Evolutionary conservation across 2,797 vertebrate species (phyloP).

Genomic region (Melanotaenia boesemani): DNA sequence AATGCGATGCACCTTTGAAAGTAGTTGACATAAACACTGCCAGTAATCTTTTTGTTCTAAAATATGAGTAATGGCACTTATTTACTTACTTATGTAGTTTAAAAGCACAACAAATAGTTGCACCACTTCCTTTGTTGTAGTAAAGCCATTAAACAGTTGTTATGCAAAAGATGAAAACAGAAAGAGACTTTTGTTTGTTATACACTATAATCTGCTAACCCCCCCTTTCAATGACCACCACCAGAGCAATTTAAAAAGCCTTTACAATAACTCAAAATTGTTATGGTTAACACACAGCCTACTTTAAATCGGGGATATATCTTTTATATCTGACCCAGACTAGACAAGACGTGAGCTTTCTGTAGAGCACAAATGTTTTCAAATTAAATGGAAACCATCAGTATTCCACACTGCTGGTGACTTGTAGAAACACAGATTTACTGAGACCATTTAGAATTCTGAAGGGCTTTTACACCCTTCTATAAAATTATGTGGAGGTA

Average conservation of each 20-base stretch:
- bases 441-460: slow-evolving; percentile 50
- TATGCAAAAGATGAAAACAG: slow-evolving; percentile 2
- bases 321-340: background rate
- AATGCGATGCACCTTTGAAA: slow-evolving; percentile 35
- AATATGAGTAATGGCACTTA: slow-evolving; percentile 15
- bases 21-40: slow-evolving; percentile 11
- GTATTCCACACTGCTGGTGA: slow-evolving; percentile 23
- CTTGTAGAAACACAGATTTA: slow-evolving; percentile 59
- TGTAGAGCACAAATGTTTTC: slow-evolving; percentile 24
- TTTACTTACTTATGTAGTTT: slow-evolving; percentile 4
- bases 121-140: slow-evolving; percentile 25
- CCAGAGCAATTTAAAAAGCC: background rate
- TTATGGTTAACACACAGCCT: background rate
- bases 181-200: slow-evolving; percentile 3
- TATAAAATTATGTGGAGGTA: slow-evolving; percentile 53
- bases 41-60: slow-evolving; percentile 18
- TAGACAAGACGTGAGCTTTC: slow-evolving; percentile 6
- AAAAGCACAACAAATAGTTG: slow-evolving; percentile 22
- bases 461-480: slow-evolving; percentile 44
- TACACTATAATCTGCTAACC: background rate
- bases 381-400: slow-evolving; percentile 47
- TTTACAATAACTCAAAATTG: slow-evolving; percentile 3
- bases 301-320: background rate
- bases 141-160: slow-evolving; percentile 14
- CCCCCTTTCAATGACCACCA: too few relatives aligned